Base-by-base conservation (phyloP, 1,140 invertebrate genomes). In the Eupeodes corollae region DNA sequence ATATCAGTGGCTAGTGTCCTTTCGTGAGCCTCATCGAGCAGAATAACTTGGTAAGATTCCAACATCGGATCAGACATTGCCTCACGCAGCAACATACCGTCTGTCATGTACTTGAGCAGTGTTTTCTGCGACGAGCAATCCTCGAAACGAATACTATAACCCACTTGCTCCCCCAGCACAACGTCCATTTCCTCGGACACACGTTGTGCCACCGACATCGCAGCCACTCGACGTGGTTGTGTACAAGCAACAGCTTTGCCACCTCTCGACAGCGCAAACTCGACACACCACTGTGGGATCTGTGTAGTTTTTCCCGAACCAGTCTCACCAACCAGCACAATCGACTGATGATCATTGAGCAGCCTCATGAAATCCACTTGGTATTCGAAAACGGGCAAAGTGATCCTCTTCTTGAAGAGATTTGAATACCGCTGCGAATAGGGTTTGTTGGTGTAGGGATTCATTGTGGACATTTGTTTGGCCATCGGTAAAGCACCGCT, bases 101-200 rank as follows among this genome's bases (percentile, higher is more conserved):
- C 96, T 11, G 96, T 99, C 88, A 98, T 95, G 67, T 99, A 98
- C 63, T 86, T 86, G 1, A 86, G 70, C 35, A 98, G 73, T 0
- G 97, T 99, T 68, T 89, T 92, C 1, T 89, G 76, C 13, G 90
- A 92, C 16, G 94, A 96, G 60, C 95, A 99, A 72, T 99, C 97
- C 73, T 99, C 97, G 69, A 99, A 99, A 77, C 97, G 86, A 59
- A 99, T 99, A 59, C 88, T 96, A 68, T 99, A 99, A 48, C 97
- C 97, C 14, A 99, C 97, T 76, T 98, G 91, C 63, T 91, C 83
- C 10, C 96, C 84, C 16, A 99, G 72, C 34, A 78, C 79, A 1
- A 98, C 94, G 73, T 99, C 97, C 94, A 99, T 98, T 76, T 99
- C 97, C 70, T 99, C 94, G 0, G 94, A 93, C 0, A 99, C 95